Evolutionary conservation across 1,140 invertebrate species (phyloP), one percentile per base, ranked within the genome.

Genomic region (Rhagoletis zephyria): DNA sequence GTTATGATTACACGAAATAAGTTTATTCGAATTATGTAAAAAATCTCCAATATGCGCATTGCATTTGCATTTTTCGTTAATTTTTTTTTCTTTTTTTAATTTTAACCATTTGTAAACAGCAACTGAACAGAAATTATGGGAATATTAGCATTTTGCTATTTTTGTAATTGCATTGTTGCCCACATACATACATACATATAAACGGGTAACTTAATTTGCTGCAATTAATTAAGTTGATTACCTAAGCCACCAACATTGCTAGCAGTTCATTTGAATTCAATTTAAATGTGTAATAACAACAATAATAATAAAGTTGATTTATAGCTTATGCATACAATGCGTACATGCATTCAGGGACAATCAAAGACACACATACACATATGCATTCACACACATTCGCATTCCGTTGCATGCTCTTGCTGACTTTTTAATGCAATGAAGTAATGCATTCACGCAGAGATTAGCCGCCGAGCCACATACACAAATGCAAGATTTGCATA

Each of bases 161-260:
- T 63, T 63, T 14, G 61, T 7, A 74, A 74, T 81, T 81, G 61
- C n/a, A 10, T 16, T 63, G 48, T n/a, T 19, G 12, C 67, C 6
- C 48, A 81, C 45, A 19, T 5, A 48, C 42, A 1, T 40, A 10
- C 67, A 74, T 30, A 30, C 30, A 30, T 30, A 30, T 30, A 30
- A 0, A 30, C 30, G 30, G 30, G 74, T 48, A 81, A 56, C 48
- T 81, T 56, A 81, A 56, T 81, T 81, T 56, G 48, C 74, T 48
- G 48, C 48, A 81, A 81, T 81, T 81, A 81, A 56, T 81, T 81
- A 81, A 81, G 12, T 81, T 81, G 74, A 81, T 81, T 81, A 42
- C 74, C 74, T 81, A 81, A 81, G 74, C 74, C 74, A 81, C 74
- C 48, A 81, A 56, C 74, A 56, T 81, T 30, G 74, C 48, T 30